Conservation (phyloP, 2,888 invertebrate genomes). For the Octonoba sinensis region DNA sequence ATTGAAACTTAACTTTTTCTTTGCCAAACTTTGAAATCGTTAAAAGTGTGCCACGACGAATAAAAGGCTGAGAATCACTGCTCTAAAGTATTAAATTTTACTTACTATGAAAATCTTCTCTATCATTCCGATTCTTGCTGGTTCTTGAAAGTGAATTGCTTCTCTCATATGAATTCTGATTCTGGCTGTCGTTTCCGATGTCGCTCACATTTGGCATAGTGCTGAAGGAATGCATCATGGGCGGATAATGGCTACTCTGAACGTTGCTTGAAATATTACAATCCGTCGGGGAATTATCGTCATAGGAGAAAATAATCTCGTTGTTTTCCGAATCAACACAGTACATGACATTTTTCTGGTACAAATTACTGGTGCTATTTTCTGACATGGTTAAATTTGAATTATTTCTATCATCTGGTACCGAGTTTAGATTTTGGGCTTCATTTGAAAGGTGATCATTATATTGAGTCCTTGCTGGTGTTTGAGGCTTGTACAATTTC, state of each 20-base stretch:
- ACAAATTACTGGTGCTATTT: slow-evolving; percentile 15
- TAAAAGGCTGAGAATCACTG: no score
- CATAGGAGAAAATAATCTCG: slow-evolving; percentile 52
- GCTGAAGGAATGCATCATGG: slow-evolving; percentile 54
- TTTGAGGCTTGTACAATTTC: no score
- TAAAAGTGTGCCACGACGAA: no score
- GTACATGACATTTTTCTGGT: slow-evolving; percentile 51
- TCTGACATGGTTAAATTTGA: neutral
- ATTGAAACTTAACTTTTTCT: no score
- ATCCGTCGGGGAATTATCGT: slow-evolving; percentile 32
- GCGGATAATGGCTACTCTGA: slow-evolving; percentile 50
- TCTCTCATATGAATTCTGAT: slow-evolving; percentile 10
- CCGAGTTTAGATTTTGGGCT: no score
- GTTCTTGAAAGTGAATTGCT: neutral
- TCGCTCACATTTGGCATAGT: slow-evolving; percentile 48
- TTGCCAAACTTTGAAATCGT: no score
- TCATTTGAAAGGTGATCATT: no score
- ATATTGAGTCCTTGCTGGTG: no score
- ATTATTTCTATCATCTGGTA: neutral
- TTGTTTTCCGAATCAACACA: slow-evolving; percentile 63
- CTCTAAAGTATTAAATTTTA: no score
- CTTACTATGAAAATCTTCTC: no score
- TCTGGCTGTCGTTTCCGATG: slow-evolving; percentile 27
- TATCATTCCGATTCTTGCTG: no score
- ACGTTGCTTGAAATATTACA: slow-evolving; percentile 18